phyloP scores from a whole-genome alignment of 1,140 invertebrate species.

The Drosophila dunni region DNA sequence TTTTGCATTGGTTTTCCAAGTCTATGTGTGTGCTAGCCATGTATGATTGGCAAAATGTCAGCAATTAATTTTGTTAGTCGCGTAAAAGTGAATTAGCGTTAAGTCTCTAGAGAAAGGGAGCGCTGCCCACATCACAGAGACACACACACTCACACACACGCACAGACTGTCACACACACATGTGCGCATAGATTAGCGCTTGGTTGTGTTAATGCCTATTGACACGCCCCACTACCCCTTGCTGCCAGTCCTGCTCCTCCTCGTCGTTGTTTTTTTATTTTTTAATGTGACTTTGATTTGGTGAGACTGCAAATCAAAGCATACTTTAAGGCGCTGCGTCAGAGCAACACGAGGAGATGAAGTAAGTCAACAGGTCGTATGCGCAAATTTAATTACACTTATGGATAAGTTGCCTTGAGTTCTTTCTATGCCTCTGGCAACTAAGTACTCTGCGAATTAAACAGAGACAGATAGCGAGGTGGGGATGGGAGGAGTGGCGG shows the following conservation, averaged over 20 bases:
- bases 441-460: conserved; percentile 18
- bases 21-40: conserved; percentile 1
- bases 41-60: conserved; percentile 63
- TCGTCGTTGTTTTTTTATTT: conserved; percentile 3
- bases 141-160: conserved; percentile 5
- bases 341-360: conserved; percentile 14
- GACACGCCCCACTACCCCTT: conserved; percentile 14
- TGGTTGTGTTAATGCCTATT: conserved; percentile 42
- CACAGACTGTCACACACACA: not conserved
- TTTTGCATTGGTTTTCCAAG: too few species aligned
- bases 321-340: conserved; percentile 48
- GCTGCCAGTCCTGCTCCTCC: not conserved
- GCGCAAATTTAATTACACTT: conserved; percentile 77
- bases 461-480: not conserved
- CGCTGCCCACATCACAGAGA: conserved; percentile 27
- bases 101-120: conserved; percentile 47
- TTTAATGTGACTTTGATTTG: conserved; percentile 60
- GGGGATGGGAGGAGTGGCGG: not conserved
- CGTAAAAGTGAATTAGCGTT: conserved; percentile 70
- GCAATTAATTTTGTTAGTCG: conserved; percentile 76
- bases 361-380: conserved; percentile 35
- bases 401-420: conserved; percentile 44
- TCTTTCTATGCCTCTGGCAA: conserved; percentile 10
- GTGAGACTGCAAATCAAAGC: conserved; percentile 60
- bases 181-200: conserved; percentile 12